Evolutionary conservation across 2,113 vertebrate species (phyloP), one percentile per base, ranked within the genome.

Genomic region (Microcebus lehilahytsara): DNA sequence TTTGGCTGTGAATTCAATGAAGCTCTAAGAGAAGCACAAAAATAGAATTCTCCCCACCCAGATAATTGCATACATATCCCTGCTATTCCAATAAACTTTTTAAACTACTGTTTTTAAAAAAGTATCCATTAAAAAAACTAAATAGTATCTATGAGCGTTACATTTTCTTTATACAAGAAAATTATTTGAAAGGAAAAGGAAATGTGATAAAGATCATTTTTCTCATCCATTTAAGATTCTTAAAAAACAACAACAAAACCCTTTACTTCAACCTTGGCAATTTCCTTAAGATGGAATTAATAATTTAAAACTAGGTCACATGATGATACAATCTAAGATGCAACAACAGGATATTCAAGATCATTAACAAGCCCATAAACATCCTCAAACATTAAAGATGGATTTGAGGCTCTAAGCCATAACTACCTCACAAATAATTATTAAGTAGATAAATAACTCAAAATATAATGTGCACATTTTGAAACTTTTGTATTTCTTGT

Each of bases 231-330:
- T 93, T 92, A 93, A 81, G 69, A 92, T 71, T 13, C 12, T 49
- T 49, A 51, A 91, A 83, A 42, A 90, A 66, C 12, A 17, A 66
- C 27, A n/a, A 56, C 69, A 75, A 53, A 56, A 72, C 17, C 25
- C 53, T 86, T 46, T 72, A 86, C 19, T 60, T 56, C 75, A 95
- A 16, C 56, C 46, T 37, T 69, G 66, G 53, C 56, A 96, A 81
- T 58, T 89, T 32, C n/a, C 46, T 96, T 95, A 88, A 86, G 75
- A 90, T 58, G 40, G 17, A 89, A 93, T 88, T 95, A 92, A 84
- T 51, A 89, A 78, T 58, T 85, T 92, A 78, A 92, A 58, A 96
- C 53, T 93, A 86, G 37, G 32, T 96, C 89, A 92, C 46, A 79
- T 49, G 67, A 10, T 88, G 16, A 90, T 71, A 19, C 20, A 78